A percentile compares a stretch with the other conserved stretches of the same genome.
These are phyloP conservation scores for Drosophila hamatofila DNA, from an alignment of 2,888 invertebrate species.

Conservation along the genomic window DNA sequence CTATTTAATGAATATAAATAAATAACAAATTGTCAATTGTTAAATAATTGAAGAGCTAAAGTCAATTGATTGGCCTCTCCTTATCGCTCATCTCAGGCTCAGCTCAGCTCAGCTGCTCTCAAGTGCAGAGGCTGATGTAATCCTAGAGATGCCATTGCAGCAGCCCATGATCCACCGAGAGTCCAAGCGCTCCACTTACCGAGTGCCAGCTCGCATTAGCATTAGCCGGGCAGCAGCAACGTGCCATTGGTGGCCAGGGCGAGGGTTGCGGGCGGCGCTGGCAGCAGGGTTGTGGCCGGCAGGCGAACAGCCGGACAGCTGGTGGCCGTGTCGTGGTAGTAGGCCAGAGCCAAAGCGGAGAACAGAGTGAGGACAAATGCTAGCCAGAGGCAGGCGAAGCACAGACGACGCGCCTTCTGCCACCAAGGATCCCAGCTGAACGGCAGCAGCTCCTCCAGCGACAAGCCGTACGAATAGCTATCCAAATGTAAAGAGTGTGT, in stretches of 20 bases:
- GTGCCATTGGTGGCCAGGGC: constrained; percentile 39
- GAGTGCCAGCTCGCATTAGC: constrained; percentile 24
- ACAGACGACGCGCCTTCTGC: constrained; percentile 85
- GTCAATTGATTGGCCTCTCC: constrained; percentile 22
- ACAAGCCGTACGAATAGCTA: constrained; percentile 83
- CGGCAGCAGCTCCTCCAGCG: constrained; percentile 86
- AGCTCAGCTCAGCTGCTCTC: constrained; percentile 12
- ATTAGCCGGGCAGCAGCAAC: constrained; percentile 46
- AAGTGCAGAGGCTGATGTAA: constrained; percentile 59
- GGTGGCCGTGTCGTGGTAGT: constrained; percentile 50
- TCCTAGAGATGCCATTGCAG: constrained; percentile 51
- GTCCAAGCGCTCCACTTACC: constrained; percentile 9
- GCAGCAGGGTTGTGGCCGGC: constrained; percentile 44
- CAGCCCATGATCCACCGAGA: constrained; percentile 32
- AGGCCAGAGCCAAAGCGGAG: constrained; percentile 85
- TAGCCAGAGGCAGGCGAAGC: constrained; percentile 86
- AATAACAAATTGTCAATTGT: constrained; percentile 4
- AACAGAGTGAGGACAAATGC: constrained; percentile 86
- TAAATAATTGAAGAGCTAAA: constrained; percentile 10
- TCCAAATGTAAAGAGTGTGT: constrained; percentile 27
- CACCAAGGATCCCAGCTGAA: constrained; percentile 86
- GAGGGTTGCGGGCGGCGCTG: constrained; percentile 31
- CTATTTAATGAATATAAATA: constrained; percentile 10
- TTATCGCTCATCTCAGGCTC: constrained; percentile 35
- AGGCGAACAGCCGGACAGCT: constrained; percentile 43